Evolutionary conservation across 1,140 invertebrate species (phyloP).

Genomic region (Euglossa dilemma): DNA sequence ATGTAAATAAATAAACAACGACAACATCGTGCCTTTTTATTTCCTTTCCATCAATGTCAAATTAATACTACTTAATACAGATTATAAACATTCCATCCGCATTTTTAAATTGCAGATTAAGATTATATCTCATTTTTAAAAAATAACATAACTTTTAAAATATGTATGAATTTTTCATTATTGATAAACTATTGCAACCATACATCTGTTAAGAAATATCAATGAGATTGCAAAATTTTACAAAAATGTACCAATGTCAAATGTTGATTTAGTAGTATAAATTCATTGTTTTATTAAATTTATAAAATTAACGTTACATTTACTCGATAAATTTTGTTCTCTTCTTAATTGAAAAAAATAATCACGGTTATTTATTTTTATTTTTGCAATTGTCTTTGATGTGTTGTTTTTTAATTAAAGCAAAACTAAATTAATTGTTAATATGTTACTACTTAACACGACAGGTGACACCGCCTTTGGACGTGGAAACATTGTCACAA

Average conservation of each 20-base stretch:
- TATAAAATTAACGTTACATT: neutral
- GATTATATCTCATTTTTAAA: neutral
- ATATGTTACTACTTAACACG: slow-evolving; percentile 9
- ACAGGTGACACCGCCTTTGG: slow-evolving; percentile 89
- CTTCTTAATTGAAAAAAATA: neutral
- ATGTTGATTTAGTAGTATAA: neutral
- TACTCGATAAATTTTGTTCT: neutral
- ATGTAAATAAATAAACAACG: slow-evolving; percentile 37
- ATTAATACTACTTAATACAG: neutral
- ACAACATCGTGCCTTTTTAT: neutral
- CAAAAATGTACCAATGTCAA: neutral
- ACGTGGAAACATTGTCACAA: slow-evolving; percentile 90
- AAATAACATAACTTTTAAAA: neutral
- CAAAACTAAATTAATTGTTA: slow-evolving; percentile 2
- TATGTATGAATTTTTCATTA: neutral
- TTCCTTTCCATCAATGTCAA: neutral
- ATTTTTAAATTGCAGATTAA: neutral
- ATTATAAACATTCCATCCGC: neutral
- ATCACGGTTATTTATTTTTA: neutral
- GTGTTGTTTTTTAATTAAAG: neutral
- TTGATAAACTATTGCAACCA: neutral
- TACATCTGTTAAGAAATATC: neutral
- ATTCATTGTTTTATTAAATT: neutral
- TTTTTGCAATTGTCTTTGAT: neutral
- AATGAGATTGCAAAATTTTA: neutral